A percentile compares a stretch with the other conserved stretches of the same genome.
Evolutionary conservation across 1,140 invertebrate genomes (phyloP).

Genomic region (Trichonephila clavata): DNA sequence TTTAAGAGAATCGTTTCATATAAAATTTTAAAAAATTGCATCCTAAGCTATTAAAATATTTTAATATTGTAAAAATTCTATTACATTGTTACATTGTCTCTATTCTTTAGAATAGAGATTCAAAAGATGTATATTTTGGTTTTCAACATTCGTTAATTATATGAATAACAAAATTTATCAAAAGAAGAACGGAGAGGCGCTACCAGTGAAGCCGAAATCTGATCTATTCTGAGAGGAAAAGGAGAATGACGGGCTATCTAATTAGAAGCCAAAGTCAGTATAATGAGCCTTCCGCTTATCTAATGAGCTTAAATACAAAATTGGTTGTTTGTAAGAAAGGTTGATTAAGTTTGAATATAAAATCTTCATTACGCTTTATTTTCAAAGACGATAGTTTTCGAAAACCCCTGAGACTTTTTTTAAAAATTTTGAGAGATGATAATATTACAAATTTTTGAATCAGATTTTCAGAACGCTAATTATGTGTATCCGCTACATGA

Average conservation of each 20-base stretch:
- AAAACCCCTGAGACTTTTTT: no score
- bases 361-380: background rate
- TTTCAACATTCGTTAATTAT: background rate
- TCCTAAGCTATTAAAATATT: no score
- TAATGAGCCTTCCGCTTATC: background rate
- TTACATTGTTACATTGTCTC: background rate
- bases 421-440: no score
- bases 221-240: background rate
- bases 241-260: background rate
- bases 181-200: no score
- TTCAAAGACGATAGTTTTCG: background rate
- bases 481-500: no score
- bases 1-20: no score
- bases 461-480: no score
- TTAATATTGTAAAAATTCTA: no score
- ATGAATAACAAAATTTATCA: background rate
- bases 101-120: background rate
- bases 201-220: background rate
- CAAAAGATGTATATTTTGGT: background rate
- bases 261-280: background rate
- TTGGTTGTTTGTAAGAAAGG: background rate
- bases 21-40: no score
- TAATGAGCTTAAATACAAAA: constrained; percentile 19
- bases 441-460: no score
- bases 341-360: background rate